Evolutionary conservation across 2,113 vertebrate genomes (phyloP).

Genomic region (Thalassarche chlororhynchos): DNA sequence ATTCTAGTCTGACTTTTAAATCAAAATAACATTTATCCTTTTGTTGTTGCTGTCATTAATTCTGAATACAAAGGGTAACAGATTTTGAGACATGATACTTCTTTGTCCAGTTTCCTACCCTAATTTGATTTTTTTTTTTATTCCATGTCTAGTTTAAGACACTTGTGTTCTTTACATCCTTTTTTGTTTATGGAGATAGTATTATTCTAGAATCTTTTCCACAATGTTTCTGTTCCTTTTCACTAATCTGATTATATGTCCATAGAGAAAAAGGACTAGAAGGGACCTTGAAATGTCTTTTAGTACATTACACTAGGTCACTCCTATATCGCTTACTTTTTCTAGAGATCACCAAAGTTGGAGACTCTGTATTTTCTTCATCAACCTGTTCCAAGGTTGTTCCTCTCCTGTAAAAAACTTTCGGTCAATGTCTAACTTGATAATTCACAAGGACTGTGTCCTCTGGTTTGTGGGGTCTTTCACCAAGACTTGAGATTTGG

Average conservation of each 20-base stretch:
- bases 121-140: background rate
- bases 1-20: background rate
- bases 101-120: background rate
- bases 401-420: background rate
- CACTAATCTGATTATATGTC: background rate
- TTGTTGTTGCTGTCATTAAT: background rate
- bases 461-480: background rate
- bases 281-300: background rate
- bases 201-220: background rate
- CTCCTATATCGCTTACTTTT: background rate
- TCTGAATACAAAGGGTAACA: background rate
- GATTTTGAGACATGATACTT: background rate
- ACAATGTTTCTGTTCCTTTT: background rate
- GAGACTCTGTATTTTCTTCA: background rate
- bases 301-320: background rate
- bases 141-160: background rate
- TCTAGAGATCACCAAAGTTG: background rate
- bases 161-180: background rate
- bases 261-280: background rate
- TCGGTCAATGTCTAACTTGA: background rate
- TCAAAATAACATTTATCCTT: background rate
- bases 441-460: background rate
- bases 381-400: rapidly evolving
- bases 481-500: background rate
- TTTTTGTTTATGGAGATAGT: background rate